Percentiles rank a stretch among this genome's conserved stretches.
phyloP scores from a whole-genome alignment of 37 sponge, comb jelly and placozoan species.

The Beroe ovata region DNA sequence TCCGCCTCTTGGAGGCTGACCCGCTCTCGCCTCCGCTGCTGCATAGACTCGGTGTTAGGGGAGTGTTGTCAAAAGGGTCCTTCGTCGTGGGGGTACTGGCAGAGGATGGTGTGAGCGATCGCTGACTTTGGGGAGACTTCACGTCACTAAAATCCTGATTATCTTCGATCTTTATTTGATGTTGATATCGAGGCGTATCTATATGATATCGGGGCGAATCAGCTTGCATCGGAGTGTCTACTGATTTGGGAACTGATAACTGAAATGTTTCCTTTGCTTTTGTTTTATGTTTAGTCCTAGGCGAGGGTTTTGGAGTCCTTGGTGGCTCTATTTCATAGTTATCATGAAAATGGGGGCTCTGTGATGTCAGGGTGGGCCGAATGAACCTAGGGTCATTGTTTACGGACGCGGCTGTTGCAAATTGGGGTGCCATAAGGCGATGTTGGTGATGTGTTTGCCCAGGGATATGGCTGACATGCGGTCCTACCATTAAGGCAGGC shows the following conservation, averaged over 20 bases:
- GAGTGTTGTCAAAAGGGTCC: constrained; percentile 46
- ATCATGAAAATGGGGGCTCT: constrained; percentile 63
- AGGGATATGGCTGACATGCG: constrained; percentile 59
- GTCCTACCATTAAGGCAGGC: constrained; percentile 35
- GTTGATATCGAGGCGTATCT: constrained; percentile 62
- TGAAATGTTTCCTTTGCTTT: constrained; percentile 37
- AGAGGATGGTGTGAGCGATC: constrained; percentile 26
- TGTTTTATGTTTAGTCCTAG: constrained; percentile 29
- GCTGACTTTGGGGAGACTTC: constrained; percentile 55
- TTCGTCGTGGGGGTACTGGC: constrained; percentile 53
- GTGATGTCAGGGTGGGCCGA: constrained; percentile 48
- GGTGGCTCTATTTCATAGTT: constrained; percentile 67
- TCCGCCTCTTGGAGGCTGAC: constrained; percentile 3
- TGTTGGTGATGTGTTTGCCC: constrained; percentile 48
- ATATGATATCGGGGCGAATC: constrained; percentile 61
- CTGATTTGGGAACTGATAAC: not conserved
- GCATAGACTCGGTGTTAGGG: constrained; percentile 50
- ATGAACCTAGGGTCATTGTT: constrained; percentile 57
- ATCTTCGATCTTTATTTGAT: constrained; percentile 50
- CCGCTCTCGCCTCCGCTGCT: not conserved
- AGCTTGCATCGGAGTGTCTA: constrained; percentile 31
- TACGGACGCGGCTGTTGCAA: constrained; percentile 41
- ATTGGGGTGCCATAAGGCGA: constrained; percentile 59
- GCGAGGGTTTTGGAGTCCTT: constrained; percentile 39
- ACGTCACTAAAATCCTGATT: constrained; percentile 63